phyloP scores from a whole-genome alignment of 2,113 vertebrate genomes.

The Gila orcuttii region DNA sequence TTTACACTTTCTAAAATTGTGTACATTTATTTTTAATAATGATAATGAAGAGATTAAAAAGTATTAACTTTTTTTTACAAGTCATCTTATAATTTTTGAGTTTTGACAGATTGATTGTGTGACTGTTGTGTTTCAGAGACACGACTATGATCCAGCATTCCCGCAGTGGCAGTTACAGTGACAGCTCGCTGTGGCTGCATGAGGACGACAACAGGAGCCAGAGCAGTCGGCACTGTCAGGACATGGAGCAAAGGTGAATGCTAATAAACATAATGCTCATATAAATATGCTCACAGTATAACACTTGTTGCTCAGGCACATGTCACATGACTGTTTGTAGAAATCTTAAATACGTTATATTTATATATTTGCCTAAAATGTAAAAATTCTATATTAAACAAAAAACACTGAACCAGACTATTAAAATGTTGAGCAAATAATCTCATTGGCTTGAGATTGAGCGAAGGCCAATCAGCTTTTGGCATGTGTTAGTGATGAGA shows the following conservation, averaged over 20 bases:
- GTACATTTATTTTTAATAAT: neutral
- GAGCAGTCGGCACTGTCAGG: conserved; percentile 80
- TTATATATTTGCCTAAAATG: neutral
- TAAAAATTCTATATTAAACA: neutral
- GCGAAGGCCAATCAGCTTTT: too few relatives aligned
- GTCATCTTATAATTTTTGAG: neutral
- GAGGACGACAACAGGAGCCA: conserved; percentile 81
- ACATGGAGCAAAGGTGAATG: conserved; percentile 84
- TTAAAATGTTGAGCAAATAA: too few relatives aligned
- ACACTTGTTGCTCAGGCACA: conserved; percentile 70
- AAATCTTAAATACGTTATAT: neutral
- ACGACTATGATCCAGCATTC: conserved; percentile 79
- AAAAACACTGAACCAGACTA: too few relatives aligned
- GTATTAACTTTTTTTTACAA: neutral
- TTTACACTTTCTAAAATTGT: too few relatives aligned
- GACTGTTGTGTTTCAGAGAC: conserved; percentile 72
- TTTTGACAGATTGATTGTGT: conserved; percentile 18
- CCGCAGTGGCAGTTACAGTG: conserved; percentile 79
- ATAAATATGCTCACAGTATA: neutral
- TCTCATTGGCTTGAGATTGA: too few relatives aligned
- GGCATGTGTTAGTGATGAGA: too few relatives aligned
- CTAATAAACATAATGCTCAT: conserved; percentile 18
- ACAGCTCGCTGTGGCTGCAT: conserved; percentile 80
- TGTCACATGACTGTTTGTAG: neutral
- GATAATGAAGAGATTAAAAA: neutral